phyloP scores from a whole-genome alignment of 1,140 invertebrate species.

The Lerema accius region DNA sequence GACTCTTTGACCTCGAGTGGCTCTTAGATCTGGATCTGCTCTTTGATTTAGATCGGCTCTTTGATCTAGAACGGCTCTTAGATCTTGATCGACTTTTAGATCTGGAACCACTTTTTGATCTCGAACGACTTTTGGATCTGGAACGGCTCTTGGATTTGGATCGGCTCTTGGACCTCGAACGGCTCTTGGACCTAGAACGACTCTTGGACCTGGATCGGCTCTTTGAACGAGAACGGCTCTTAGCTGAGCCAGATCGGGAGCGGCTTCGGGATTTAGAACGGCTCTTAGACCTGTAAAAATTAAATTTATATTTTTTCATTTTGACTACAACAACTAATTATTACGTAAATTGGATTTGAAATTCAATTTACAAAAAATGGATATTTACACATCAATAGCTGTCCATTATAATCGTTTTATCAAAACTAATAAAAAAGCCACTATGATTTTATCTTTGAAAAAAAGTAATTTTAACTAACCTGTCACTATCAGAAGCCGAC shows the following conservation, averaged over 20 bases:
- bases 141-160: constrained; percentile 58
- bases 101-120: constrained; percentile 48
- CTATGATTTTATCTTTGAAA: too few species aligned
- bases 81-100: constrained; percentile 65
- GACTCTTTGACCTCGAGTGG: constrained; percentile 49
- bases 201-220: constrained; percentile 60
- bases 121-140: constrained; percentile 55
- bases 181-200: constrained; percentile 53
- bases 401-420: too few species aligned
- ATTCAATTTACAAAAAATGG: too few species aligned
- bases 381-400: too few species aligned
- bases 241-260: constrained; percentile 67
- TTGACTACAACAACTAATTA: too few species aligned
- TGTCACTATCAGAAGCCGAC: constrained; percentile 76
- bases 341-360: too few species aligned
- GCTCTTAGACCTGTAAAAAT: constrained; percentile 51
- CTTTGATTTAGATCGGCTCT: constrained; percentile 67
- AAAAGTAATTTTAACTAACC: constrained; percentile 48
- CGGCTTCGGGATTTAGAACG: constrained; percentile 65
- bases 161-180: constrained; percentile 54
- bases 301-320: too few species aligned
- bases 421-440: too few species aligned
- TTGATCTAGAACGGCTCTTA: constrained; percentile 75
- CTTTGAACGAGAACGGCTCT: constrained; percentile 64
- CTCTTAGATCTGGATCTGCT: constrained; percentile 56